Evolutionary conservation across 2,888 invertebrate species (phyloP), one percentile per base, ranked within the genome.

Genomic region (Ommatoiulus sabulosus): DNA sequence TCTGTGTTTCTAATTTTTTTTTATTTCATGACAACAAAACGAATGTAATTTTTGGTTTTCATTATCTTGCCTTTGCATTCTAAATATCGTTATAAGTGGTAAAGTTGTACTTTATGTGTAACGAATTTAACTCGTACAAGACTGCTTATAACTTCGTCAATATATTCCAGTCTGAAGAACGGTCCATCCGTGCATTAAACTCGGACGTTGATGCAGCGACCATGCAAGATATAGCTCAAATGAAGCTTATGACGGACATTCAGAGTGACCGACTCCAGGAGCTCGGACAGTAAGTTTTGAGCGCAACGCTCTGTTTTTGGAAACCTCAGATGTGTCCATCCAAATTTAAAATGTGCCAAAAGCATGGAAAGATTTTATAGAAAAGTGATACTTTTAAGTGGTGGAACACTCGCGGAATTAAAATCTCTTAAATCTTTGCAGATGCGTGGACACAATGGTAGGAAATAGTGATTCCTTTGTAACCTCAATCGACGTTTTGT

Each of bases 251-350:
- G 20, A 72, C 44, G 2, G 89, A 87, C 20, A 52, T 89, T 20
- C 89, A 89, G n/a, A 89, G 89, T 87, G 63, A 89, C 15, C 63
- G 89, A 35, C 57, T 89, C 15, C 15, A 44, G 46, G 43, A 43
- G n/a, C 20, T 87, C 24, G 89, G 80, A 57, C 89, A 89, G 89
- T 89, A 52, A 57, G 88, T 86, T 17, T 8, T 12, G 17, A 57
- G 2, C 12, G 57, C 15, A 57, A 57, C 17, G 17, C 17, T 57
- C 15, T 57, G 2, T 57, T 57, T 17, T 15, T 57, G 12, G 57
- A 57, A 17, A 15, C 12, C 48, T 48, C 3, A 48, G 48, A 48
- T 8, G 12, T 48, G 48, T 48, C 48, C 8, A 48, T 48, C 48
- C 48, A 48, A 35, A 35, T 35, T 35, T 35, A 35, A 35, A 35